Evolutionary conservation across 2,888 invertebrate species (phyloP).

Genomic region (Ectemnius continuus): DNA sequence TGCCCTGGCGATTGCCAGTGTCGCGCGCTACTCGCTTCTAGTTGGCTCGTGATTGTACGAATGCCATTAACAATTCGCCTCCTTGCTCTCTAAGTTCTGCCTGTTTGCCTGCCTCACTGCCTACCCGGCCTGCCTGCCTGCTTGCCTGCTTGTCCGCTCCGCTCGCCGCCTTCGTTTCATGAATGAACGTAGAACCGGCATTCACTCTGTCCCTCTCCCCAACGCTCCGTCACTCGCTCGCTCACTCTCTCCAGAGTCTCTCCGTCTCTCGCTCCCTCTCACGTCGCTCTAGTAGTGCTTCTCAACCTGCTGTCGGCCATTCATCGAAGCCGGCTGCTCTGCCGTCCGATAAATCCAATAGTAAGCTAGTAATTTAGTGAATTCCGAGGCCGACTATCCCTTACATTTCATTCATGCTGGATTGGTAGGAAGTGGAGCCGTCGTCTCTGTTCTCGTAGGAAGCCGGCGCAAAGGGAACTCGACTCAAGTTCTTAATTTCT

Average conservation of each 20-base stretch:
- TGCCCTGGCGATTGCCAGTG: conserved; percentile 43
- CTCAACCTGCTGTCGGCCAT: conserved; percentile 21
- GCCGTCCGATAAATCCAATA: too few relatives aligned
- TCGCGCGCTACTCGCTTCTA: conserved; percentile 39
- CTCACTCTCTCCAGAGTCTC: conserved; percentile 13
- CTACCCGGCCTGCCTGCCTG: too few relatives aligned
- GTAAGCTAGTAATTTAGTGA: too few relatives aligned
- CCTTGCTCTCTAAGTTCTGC: conserved; percentile 34
- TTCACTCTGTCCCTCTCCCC: conserved; percentile 33
- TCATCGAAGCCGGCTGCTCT: conserved; percentile 1
- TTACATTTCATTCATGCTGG: too few relatives aligned
- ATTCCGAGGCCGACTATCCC: too few relatives aligned
- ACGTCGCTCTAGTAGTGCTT: conserved; percentile 15
- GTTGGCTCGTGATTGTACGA: conserved; percentile 55
- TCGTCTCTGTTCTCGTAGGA: too few relatives aligned
- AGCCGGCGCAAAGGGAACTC: too few relatives aligned
- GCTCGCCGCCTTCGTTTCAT: conserved; percentile 63
- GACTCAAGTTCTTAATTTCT: too few relatives aligned
- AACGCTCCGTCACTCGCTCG: background rate
- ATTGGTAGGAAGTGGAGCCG: too few relatives aligned
- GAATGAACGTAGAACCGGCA: conserved; percentile 70
- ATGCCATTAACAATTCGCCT: conserved; percentile 53
- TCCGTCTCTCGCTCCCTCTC: conserved; percentile 6
- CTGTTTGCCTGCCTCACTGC: too few relatives aligned
- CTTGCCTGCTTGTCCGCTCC: background rate